Percentiles rank a stretch among this genome's conserved stretches.
phyloP scores from a whole-genome alignment of 2,888 invertebrate species.

The Eupithecia inturbata region DNA sequence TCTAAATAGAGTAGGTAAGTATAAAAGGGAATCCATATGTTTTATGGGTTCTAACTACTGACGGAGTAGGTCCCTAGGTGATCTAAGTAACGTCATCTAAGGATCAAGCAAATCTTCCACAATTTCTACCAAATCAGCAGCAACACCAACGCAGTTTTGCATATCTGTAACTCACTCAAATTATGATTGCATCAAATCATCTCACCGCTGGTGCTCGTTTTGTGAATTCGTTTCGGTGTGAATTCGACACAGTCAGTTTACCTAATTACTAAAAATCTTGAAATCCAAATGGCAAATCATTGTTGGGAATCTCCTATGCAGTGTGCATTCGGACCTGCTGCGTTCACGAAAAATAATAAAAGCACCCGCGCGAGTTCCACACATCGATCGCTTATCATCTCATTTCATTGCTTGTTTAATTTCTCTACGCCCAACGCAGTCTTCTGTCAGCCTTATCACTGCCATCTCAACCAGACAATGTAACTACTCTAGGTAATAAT shows the following conservation, averaged over 20 bases:
- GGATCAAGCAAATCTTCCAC: neutral
- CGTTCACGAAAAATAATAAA: neutral
- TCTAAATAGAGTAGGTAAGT: neutral
- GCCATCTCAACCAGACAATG: conserved; percentile 1
- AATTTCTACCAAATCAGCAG: neutral
- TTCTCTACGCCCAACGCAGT: neutral
- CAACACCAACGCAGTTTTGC: neutral
- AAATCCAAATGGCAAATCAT: neutral
- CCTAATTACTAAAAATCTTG: neutral
- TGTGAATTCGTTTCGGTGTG: neutral
- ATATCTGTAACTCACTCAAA: neutral
- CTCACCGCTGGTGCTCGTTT: neutral
- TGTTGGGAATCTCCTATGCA: neutral
- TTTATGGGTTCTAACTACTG: neutral
- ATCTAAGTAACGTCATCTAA: too few relatives aligned
- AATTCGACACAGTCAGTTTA: neutral
- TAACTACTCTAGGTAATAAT: neutral
- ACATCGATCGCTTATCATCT: neutral
- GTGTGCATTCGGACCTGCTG: neutral
- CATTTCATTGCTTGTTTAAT: neutral
- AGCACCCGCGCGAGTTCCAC: neutral
- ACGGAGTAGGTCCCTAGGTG: too few relatives aligned
- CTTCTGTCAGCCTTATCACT: conserved; percentile 5
- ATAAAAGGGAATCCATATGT: neutral
- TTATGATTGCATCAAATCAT: neutral